Percentiles rank a stretch among this genome's conserved stretches.
Evolutionary conservation across 2,888 invertebrate species (phyloP).

Genomic region (Clanis bilineata): DNA sequence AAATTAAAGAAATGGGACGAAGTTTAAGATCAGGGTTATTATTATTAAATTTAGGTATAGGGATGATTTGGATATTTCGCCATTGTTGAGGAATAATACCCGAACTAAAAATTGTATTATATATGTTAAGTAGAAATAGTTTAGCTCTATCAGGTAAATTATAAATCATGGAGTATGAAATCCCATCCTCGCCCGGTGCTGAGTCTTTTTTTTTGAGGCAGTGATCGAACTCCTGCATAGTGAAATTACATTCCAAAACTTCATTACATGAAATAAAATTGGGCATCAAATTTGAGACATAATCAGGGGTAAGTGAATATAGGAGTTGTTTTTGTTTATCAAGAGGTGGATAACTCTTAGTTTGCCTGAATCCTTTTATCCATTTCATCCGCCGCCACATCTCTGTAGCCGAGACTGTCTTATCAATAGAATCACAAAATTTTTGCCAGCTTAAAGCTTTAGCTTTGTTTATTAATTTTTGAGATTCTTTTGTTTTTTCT

Average conservation of each 20-base stretch:
- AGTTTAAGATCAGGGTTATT: constrained; percentile 13
- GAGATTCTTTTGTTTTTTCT: constrained; percentile 16
- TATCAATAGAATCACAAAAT: constrained; percentile 22
- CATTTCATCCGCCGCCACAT: background rate
- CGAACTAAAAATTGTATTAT: background rate
- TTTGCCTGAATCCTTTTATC: background rate
- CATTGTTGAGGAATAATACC: background rate
- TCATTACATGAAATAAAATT: background rate
- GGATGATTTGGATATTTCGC: background rate
- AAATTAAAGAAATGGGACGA: constrained; percentile 1
- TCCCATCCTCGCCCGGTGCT: background rate
- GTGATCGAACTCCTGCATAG: background rate
- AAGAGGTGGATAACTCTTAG: background rate
- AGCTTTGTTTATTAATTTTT: constrained; percentile 22
- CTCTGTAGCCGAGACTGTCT: background rate
- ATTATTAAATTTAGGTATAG: background rate
- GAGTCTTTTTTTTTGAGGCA: background rate
- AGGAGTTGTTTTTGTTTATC: background rate
- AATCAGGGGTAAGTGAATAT: background rate
- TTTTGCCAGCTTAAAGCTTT: constrained; percentile 19
- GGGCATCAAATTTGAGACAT: background rate
- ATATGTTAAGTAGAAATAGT: background rate
- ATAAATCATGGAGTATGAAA: background rate
- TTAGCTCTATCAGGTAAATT: background rate
- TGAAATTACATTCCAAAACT: background rate